Evolutionary conservation across 2,113 vertebrate genomes (phyloP).

Genomic region (Orthonyx spaldingii): DNA sequence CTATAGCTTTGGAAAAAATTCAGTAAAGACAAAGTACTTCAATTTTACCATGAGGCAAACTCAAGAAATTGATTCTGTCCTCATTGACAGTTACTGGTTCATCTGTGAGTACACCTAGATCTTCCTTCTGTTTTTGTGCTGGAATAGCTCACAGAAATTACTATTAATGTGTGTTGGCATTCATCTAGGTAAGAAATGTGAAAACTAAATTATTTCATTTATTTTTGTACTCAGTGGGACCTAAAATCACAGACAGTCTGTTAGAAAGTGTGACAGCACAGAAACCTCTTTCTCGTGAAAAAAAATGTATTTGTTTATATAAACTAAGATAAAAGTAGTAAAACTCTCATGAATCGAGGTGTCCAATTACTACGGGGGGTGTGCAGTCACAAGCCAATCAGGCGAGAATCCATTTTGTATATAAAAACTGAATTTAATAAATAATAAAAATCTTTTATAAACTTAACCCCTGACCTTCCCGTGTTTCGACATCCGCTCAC

Average conservation of each 20-base stretch:
- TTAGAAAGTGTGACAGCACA: too few species aligned
- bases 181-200: neutral
- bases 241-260: neutral
- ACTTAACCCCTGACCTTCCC: too few species aligned
- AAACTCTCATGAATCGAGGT: too few species aligned
- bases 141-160: neutral
- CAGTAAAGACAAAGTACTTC: neutral
- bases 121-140: neutral
- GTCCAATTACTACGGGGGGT: too few species aligned
- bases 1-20: neutral
- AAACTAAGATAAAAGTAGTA: too few species aligned
- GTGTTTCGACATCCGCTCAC: too few species aligned
- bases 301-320: too few species aligned
- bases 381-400: too few species aligned
- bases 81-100: neutral
- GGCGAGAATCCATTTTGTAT: too few species aligned
- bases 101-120: neutral
- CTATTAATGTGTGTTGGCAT: neutral
- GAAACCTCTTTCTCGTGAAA: too few species aligned
- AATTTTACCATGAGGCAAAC: neutral
- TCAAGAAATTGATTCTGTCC: neutral
- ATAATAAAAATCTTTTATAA: too few species aligned
- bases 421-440: too few species aligned
- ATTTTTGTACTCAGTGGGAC: neutral
- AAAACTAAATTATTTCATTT: neutral